Evolutionary conservation across 92 coral and sea anemone species (phyloP).

Genomic region (Zoanthus solanderi): DNA sequence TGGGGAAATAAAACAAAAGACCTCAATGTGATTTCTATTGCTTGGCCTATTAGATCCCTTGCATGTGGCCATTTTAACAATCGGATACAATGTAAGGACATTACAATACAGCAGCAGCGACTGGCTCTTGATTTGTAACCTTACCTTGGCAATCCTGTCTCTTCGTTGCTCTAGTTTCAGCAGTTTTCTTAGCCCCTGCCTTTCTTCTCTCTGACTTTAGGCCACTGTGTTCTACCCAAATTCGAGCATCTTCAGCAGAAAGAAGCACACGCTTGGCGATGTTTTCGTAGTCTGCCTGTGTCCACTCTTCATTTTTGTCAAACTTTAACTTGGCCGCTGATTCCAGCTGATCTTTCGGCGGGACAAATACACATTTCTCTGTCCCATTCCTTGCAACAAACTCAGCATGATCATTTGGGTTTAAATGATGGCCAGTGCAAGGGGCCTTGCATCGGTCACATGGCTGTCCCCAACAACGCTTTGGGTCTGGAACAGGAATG

Average conservation of each 20-base stretch:
- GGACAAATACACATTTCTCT: constrained; percentile 28
- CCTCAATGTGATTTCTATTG: constrained; percentile 54
- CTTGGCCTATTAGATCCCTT: constrained; percentile 50
- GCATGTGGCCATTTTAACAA: constrained; percentile 48
- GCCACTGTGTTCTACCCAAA: constrained; percentile 53
- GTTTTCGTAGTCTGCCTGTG: constrained; percentile 48
- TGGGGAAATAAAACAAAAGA: constrained; percentile 55
- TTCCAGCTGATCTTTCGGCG: constrained; percentile 47
- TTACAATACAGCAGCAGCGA: constrained; percentile 45
- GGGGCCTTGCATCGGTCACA: constrained; percentile 43
- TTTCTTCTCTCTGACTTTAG: constrained; percentile 49
- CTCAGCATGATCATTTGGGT: constrained; percentile 41
- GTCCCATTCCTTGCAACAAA: constrained; percentile 31
- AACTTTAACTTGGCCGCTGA: constrained; percentile 50
- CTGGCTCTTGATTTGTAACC: constrained; percentile 39
- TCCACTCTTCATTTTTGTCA: constrained; percentile 50
- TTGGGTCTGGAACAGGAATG: constrained; percentile 53
- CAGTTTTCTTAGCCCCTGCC: constrained; percentile 64
- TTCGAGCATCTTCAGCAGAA: constrained; percentile 53
- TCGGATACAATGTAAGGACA: constrained; percentile 33
- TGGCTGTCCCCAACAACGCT: constrained; percentile 49
- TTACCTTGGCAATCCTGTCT: constrained; percentile 49
- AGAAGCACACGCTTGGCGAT: constrained; percentile 52
- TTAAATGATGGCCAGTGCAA: constrained; percentile 55
- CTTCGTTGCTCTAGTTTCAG: constrained; percentile 52